Evolutionary conservation across 2,888 invertebrate species (phyloP).

Genomic region (Stomorhina lunata): DNA sequence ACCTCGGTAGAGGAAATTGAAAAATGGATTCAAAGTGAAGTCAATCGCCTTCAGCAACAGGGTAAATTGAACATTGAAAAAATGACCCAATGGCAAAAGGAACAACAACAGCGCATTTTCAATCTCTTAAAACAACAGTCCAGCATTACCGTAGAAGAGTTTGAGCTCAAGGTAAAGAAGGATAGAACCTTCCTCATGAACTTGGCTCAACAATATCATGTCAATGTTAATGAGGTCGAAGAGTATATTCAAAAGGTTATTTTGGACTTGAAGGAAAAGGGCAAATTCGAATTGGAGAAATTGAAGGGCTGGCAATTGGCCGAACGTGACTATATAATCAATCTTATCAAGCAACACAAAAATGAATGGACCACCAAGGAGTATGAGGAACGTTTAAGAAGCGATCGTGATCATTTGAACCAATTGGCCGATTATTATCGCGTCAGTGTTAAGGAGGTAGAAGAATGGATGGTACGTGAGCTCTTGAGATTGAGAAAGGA

Average conservation of each 20-base stretch:
- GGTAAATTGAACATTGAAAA: conserved; percentile 75
- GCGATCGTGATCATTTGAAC: conserved; percentile 75
- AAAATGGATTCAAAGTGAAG: conserved; percentile 77
- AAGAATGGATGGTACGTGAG: conserved; percentile 77
- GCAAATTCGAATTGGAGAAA: conserved; percentile 75
- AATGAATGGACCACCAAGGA: conserved; percentile 73
- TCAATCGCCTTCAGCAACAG: conserved; percentile 73
- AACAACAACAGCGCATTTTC: conserved; percentile 75
- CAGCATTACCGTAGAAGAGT: conserved; percentile 75
- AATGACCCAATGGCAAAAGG: conserved; percentile 75
- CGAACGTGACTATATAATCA: conserved; percentile 76
- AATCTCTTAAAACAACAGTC: conserved; percentile 74
- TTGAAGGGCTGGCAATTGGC: conserved; percentile 75
- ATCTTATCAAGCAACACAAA: conserved; percentile 73
- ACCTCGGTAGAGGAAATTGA: conserved; percentile 78
- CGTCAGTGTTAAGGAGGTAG: conserved; percentile 75
- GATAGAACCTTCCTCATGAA: conserved; percentile 73
- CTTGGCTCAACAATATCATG: conserved; percentile 75
- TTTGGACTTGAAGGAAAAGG: conserved; percentile 74
- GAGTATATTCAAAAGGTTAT: conserved; percentile 75
- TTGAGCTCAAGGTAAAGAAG: conserved; percentile 74
- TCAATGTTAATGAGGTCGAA: conserved; percentile 76
- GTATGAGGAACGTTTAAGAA: conserved; percentile 74
- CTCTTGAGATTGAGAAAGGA: conserved; percentile 73
- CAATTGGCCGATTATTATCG: conserved; percentile 76